A percentile compares a stretch with the other conserved stretches of the same genome.
phyloP scores from a whole-genome alignment of 2,113 vertebrate genomes.

The Sapajus apella region DNA sequence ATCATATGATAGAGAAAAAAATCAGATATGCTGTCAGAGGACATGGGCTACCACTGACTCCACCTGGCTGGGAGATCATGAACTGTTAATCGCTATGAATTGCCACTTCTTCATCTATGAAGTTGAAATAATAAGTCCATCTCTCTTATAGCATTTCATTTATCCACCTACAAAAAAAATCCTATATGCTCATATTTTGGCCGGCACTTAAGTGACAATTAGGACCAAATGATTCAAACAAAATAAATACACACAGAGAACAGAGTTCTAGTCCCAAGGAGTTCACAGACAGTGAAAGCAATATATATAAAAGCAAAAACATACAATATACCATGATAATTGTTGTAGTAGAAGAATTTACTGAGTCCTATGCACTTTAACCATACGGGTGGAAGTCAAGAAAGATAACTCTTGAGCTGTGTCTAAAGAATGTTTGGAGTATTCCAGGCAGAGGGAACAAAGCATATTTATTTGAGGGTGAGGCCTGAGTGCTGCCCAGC shows the following conservation, averaged over 20 bases:
- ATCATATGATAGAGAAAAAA: not conserved
- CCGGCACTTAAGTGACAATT: not conserved
- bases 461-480: not conserved
- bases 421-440: not conserved
- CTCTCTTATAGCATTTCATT: not conserved
- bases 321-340: not conserved
- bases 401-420: not conserved
- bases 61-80: not conserved
- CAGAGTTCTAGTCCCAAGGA: not conserved
- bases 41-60: not conserved
- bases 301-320: not conserved
- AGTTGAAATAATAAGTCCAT: not conserved
- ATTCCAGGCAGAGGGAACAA: not conserved
- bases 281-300: not conserved
- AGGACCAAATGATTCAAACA: constrained; percentile 1
- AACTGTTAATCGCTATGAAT: not conserved
- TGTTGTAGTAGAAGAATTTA: not conserved
- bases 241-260: not conserved
- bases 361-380: not conserved
- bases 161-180: not conserved
- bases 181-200: not conserved
- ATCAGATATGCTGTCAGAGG: not conserved
- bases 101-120: not conserved
- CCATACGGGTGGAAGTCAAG: not conserved
- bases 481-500: not conserved